Percentiles rank a stretch among this genome's conserved stretches.
Evolutionary conservation across 92 coral and sea anemone species (phyloP).

Genomic region (Meandrina meandrites): DNA sequence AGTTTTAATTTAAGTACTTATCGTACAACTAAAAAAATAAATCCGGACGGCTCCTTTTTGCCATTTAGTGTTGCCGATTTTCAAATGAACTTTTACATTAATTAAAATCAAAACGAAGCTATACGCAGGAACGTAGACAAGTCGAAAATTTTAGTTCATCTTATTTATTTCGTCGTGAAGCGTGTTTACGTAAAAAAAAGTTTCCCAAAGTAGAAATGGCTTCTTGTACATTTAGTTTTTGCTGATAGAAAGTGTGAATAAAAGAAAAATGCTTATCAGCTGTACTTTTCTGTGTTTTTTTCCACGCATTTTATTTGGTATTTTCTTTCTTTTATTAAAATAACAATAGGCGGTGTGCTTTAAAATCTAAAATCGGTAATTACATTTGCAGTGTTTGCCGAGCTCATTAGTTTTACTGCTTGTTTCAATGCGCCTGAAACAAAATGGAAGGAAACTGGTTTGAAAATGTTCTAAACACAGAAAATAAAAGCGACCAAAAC

Average conservation of each 20-base stretch:
- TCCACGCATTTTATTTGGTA: neutral
- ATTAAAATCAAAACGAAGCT: neutral
- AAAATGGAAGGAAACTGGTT: neutral
- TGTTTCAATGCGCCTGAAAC: neutral
- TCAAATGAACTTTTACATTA: neutral
- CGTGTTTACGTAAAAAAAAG: neutral
- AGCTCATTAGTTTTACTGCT: constrained; percentile 2
- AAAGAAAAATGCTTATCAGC: constrained; percentile 15
- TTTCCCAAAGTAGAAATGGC: neutral
- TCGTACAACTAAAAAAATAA: neutral
- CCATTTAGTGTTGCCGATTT: neutral
- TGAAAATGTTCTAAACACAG: neutral
- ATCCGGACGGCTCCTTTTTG: neutral
- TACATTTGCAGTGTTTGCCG: constrained; percentile 33
- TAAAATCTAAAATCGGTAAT: constrained; percentile 17
- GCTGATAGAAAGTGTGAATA: constrained; percentile 43
- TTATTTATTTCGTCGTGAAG: constrained; percentile 31
- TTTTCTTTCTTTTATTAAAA: constrained; percentile 5
- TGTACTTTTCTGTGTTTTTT: constrained; percentile 1
- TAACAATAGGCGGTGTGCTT: constrained; percentile 30
- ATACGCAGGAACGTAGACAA: neutral
- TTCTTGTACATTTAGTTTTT: constrained; percentile 30
- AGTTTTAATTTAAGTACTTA: neutral
- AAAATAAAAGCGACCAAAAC: neutral
- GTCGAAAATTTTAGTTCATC: constrained; percentile 7